Percentiles rank a stretch among this genome's conserved stretches.
Conservation (phyloP, 2,888 invertebrate genomes). For the Sinopyrophorus schimmeli region DNA sequence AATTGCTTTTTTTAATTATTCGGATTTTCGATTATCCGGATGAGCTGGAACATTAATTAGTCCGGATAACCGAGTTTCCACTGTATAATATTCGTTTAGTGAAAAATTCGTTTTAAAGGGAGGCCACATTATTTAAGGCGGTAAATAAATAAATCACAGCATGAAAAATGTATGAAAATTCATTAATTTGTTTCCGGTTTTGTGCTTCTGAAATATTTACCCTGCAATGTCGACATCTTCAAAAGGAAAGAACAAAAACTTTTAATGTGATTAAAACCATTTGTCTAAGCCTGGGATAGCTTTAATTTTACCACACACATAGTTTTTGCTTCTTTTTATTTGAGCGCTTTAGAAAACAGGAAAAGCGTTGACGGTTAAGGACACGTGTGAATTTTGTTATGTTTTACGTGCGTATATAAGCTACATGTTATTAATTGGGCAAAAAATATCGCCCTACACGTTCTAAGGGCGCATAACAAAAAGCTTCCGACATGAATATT, state of each 20-base stretch:
- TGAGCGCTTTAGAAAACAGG: conserved; percentile 12
- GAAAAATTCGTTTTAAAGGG: too few species aligned
- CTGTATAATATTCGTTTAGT: too few species aligned
- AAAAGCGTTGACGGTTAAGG: conserved; percentile 18
- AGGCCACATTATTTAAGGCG: too few species aligned
- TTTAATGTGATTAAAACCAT: conserved; percentile 31
- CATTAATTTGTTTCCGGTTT: conserved; percentile 25
- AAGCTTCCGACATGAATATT: neutral
- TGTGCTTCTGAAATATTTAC: conserved; percentile 27
- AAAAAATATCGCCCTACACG: neutral
- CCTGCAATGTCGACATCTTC: conserved; percentile 23
- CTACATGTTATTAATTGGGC: too few species aligned
- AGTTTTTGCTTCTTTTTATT: conserved; percentile 24
- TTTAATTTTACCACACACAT: conserved; percentile 32
- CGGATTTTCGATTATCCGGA: too few species aligned
- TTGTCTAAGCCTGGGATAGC: conserved; percentile 30
- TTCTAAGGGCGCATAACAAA: conserved; percentile 1
- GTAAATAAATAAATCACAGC: conserved; percentile 11
- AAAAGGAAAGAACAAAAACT: conserved; percentile 23
- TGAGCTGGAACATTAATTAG: too few species aligned
- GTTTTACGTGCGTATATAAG: conserved; percentile 11
- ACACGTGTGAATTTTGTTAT: conserved; percentile 28
- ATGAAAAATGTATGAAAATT: conserved; percentile 15
- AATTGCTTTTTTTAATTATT: too few species aligned
- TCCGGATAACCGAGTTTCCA: too few species aligned